Evolutionary conservation across 1,140 invertebrate genomes (phyloP).

Genomic region (Rhopalosiphum maidis): DNA sequence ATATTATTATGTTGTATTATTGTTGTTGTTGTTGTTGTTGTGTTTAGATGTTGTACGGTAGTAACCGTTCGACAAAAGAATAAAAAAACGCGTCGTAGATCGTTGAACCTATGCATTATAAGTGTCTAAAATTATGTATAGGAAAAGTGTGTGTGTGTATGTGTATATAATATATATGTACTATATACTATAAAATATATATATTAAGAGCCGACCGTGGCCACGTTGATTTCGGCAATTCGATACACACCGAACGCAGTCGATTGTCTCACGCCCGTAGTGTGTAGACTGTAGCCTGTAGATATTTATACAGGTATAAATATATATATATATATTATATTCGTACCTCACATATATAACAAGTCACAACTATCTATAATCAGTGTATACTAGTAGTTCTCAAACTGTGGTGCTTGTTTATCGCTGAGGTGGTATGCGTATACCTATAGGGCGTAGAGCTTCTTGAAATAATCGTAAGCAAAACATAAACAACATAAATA

Average conservation of each 20-base stretch:
- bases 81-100: slow-evolving; percentile 11
- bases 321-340: neutral
- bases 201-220: slow-evolving; percentile 20
- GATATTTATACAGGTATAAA: neutral
- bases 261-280: slow-evolving; percentile 38
- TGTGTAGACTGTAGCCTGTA: neutral
- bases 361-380: neutral
- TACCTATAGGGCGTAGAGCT: neutral
- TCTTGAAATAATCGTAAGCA: neutral
- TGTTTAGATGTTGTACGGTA: neutral
- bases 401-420: neutral
- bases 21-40: neutral
- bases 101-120: slow-evolving; percentile 31
- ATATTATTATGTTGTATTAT: slow-evolving; percentile 13
- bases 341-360: neutral
- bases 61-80: slow-evolving; percentile 19
- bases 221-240: slow-evolving; percentile 16
- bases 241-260: slow-evolving; percentile 7
- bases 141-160: neutral
- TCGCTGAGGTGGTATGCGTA: neutral
- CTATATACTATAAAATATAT: neutral
- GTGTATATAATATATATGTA: no score
- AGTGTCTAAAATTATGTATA: slow-evolving; percentile 11
- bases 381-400: neutral
- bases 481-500: no score